Evolutionary conservation across 2,113 vertebrate species (phyloP).

Genomic region (Arenaria interpres): DNA sequence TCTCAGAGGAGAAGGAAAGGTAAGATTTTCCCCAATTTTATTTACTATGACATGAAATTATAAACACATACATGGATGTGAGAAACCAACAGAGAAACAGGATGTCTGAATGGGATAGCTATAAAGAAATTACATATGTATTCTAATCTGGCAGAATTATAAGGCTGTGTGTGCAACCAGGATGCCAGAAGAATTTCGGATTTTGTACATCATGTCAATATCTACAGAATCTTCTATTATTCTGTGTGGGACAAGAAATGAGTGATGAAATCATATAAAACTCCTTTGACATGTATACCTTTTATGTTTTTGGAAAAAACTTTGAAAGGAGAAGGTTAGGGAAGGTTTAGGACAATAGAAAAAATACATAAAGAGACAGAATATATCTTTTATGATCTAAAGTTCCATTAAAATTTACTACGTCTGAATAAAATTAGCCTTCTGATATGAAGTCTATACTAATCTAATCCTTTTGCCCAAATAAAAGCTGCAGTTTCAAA

Average conservation of each 20-base stretch:
- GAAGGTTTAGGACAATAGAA: not conserved
- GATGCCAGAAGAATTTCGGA: not conserved
- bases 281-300: not conserved
- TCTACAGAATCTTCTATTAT: not conserved
- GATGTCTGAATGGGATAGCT: not conserved
- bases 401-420: not conserved
- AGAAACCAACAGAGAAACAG: no score
- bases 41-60: not conserved
- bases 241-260: not conserved
- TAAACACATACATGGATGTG: not conserved
- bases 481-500: not conserved
- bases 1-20: not conserved
- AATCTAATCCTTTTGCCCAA: not conserved
- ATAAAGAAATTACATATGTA: not conserved
- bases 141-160: not conserved
- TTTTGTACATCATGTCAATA: not conserved
- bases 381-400: not conserved
- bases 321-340: not conserved
- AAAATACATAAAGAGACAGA: not conserved
- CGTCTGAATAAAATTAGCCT: not conserved
- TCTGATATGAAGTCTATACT: not conserved
- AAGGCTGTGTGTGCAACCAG: not conserved
- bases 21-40: not conserved
- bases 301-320: not conserved
- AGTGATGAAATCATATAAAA: not conserved